phyloP scores from a whole-genome alignment of 2,797 vertebrate species.

The Enteromius thamalakanensis region DNA sequence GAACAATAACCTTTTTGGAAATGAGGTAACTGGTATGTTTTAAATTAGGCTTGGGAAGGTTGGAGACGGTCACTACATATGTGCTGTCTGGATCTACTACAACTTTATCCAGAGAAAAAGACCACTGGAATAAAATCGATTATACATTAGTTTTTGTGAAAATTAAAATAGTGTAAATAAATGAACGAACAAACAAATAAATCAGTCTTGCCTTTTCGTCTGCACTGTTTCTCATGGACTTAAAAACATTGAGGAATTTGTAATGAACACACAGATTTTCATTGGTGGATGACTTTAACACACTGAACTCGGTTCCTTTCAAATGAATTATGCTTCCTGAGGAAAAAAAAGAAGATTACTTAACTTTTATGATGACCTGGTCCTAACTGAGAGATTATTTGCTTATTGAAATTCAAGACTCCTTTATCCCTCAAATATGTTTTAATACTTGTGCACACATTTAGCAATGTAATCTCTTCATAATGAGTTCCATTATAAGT shows the following conservation, averaged over 20 bases:
- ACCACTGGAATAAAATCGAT: conserved; percentile 69
- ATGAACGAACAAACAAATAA: background rate
- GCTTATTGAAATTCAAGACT: background rate
- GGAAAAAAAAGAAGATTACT: background rate
- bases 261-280: conserved; percentile 73
- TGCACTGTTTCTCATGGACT: conserved; percentile 53
- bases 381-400: background rate
- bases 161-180: background rate
- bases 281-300: conserved; percentile 66
- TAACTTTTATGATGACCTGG: background rate
- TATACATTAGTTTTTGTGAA: background rate
- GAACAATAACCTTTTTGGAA: conserved; percentile 47
- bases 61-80: conserved; percentile 73
- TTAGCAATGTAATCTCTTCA: background rate
- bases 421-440: background rate
- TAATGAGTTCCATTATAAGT: background rate
- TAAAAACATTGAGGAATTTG: conserved; percentile 59
- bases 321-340: conserved; percentile 71
- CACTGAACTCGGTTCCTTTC: conserved; percentile 70
- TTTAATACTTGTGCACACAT: background rate
- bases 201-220: conserved; percentile 64
- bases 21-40: conserved; percentile 65
- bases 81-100: conserved; percentile 68
- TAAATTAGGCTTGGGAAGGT: conserved; percentile 75
- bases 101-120: conserved; percentile 70